These are phyloP conservation scores for Myiothlypis coronata DNA, from an alignment of 2,797 vertebrate genomes.

Conservation along the genomic window DNA sequence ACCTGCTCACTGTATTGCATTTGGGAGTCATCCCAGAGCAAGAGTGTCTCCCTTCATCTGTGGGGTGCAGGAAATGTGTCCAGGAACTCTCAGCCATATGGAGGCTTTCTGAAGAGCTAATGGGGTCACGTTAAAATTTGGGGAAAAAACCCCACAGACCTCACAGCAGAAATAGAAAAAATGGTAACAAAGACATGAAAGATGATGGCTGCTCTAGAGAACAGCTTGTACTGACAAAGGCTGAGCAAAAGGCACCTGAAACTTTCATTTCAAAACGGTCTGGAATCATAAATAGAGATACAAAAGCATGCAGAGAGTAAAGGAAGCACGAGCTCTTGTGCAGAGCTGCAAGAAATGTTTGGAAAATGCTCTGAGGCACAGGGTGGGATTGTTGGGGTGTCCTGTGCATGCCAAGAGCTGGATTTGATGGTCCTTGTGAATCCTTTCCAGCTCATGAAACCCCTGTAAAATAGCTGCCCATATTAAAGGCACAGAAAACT, in stretches of 20 bases:
- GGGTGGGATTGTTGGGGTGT: neutral
- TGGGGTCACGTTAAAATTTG: rapidly evolving
- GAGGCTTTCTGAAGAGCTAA: neutral
- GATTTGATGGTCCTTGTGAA: neutral
- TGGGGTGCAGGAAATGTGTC: neutral
- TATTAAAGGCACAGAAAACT: neutral
- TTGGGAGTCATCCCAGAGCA: neutral
- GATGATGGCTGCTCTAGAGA: neutral
- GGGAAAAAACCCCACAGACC: rapidly evolving
- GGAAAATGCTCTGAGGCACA: neutral
- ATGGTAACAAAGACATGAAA: neutral
- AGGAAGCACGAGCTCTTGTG: neutral
- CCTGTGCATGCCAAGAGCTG: neutral
- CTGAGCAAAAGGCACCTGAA: neutral
- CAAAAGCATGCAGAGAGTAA: neutral
- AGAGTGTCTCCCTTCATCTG: neutral
- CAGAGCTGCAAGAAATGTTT: neutral
- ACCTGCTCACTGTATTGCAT: neutral
- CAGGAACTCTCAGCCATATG: neutral
- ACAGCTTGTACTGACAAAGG: neutral
- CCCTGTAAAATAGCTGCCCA: neutral
- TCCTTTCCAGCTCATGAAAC: neutral
- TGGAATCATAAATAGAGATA: neutral
- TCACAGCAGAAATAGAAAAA: neutral
- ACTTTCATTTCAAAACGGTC: neutral